Evolutionary conservation across 2,797 vertebrate genomes (phyloP).

Genomic region (Silurus aristotelis): DNA sequence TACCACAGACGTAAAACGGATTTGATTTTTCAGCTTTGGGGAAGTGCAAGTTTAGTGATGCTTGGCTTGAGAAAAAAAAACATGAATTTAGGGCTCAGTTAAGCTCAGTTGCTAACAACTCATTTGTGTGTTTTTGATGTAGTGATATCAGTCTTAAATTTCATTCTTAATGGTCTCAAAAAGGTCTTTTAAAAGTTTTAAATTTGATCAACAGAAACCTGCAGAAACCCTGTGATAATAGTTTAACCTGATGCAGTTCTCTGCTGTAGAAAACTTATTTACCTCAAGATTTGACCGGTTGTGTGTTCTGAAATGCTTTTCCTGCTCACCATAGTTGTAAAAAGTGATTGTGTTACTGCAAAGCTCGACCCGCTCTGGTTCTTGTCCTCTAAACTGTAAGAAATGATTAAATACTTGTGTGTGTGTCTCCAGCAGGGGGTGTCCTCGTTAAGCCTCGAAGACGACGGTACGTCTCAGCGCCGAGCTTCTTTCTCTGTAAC

Average conservation of each 20-base stretch:
- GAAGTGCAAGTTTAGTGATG: no score
- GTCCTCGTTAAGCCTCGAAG: conserved; percentile 80
- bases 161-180: no score
- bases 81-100: no score
- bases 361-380: neutral
- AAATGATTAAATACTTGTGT: neutral
- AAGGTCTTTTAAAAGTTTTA: no score
- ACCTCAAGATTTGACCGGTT: neutral
- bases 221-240: no score
- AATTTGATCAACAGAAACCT: no score
- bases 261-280: neutral
- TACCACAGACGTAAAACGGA: no score
- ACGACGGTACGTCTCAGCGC: conserved; percentile 92
- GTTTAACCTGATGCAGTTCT: neutral
- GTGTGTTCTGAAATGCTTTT: neutral
- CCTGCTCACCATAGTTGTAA: neutral
- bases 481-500: conserved; percentile 89
- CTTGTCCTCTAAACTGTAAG: neutral
- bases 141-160: no score
- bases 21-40: no score
- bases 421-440: conserved; percentile 73
- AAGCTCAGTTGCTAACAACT: no score
- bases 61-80: no score
- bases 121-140: no score
- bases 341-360: neutral